Evolutionary conservation across 2,888 invertebrate genomes (phyloP).

Genomic region (Amblyjoppa fuscipennis): DNA sequence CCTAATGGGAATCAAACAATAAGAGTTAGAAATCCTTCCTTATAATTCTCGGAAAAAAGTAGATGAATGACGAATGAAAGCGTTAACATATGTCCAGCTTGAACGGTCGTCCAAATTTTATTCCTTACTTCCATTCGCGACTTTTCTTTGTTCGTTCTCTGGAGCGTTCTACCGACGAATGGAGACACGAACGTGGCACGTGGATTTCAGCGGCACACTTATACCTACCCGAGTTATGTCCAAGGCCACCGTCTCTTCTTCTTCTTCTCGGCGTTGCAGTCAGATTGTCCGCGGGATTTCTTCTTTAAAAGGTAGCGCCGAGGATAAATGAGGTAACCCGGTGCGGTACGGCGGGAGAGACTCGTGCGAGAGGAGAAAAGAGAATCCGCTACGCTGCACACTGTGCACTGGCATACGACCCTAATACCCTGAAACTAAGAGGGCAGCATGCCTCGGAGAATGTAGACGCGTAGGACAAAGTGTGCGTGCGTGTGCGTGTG

Average conservation of each 20-base stretch:
- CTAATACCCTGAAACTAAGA: slow-evolving; percentile 47
- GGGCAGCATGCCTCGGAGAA: slow-evolving; percentile 43
- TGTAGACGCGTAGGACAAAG: not conserved
- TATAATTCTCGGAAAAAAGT: not conserved
- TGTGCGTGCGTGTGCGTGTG: slow-evolving; percentile 34
- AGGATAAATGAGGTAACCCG: slow-evolving; percentile 59
- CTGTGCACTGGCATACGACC: slow-evolving; percentile 21
- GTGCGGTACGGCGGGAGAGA: slow-evolving; percentile 32
- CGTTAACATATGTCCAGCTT: not conserved
- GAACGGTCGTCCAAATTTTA: slow-evolving; percentile 39
- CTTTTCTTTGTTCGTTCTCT: slow-evolving; percentile 49
- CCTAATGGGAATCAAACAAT: not conserved
- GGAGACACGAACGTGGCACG: slow-evolving; percentile 37
- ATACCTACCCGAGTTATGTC: slow-evolving; percentile 24
- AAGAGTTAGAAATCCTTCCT: not conserved
- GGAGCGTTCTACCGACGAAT: slow-evolving; percentile 6
- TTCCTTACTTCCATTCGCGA: slow-evolving; percentile 31
- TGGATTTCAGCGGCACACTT: slow-evolving; percentile 50
- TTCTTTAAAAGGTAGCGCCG: slow-evolving; percentile 52
- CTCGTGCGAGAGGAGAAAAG: slow-evolving; percentile 59
- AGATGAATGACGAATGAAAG: not conserved
- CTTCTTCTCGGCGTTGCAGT: slow-evolving; percentile 54
- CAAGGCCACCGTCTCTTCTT: slow-evolving; percentile 25
- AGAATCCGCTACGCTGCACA: slow-evolving; percentile 45
- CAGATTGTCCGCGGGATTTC: slow-evolving; percentile 41